phyloP scores from a whole-genome alignment of 2,797 vertebrate species.

The Taenioides sp. region DNA sequence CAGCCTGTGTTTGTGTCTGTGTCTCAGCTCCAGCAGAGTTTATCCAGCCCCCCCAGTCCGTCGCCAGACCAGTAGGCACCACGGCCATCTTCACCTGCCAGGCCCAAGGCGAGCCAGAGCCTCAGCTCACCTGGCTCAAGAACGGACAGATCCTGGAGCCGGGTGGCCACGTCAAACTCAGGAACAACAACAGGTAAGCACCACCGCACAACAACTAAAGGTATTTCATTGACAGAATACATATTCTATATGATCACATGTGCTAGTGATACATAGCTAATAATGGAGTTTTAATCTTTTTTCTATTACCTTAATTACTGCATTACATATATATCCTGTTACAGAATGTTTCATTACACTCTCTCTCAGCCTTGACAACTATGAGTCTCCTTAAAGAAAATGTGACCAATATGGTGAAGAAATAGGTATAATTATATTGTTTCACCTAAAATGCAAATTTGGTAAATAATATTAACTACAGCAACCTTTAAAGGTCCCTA shows the following conservation, averaged over 20 bases:
- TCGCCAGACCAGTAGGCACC: constrained; percentile 91
- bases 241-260: neutral
- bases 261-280: neutral
- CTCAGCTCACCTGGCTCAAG: constrained; percentile 95
- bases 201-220: neutral
- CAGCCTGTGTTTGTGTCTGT: neutral
- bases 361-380: neutral
- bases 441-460: neutral
- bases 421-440: neutral
- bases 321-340: neutral
- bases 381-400: neutral
- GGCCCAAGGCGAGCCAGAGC: constrained; percentile 90
- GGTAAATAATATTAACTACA: too few species aligned
- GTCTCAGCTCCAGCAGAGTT: constrained; percentile 92
- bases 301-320: neutral
- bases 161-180: constrained; percentile 89
- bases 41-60: constrained; percentile 94
- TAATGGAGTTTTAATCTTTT: neutral
- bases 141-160: constrained; percentile 94
- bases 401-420: neutral
- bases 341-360: neutral
- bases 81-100: constrained; percentile 96
- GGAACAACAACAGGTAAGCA: constrained; percentile 94
- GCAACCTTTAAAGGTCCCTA: too few species aligned
- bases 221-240: neutral